Evolutionary conservation across 2,888 invertebrate genomes (phyloP), one percentile per base, ranked within the genome.

Genomic region (Zygaena filipendulae): DNA sequence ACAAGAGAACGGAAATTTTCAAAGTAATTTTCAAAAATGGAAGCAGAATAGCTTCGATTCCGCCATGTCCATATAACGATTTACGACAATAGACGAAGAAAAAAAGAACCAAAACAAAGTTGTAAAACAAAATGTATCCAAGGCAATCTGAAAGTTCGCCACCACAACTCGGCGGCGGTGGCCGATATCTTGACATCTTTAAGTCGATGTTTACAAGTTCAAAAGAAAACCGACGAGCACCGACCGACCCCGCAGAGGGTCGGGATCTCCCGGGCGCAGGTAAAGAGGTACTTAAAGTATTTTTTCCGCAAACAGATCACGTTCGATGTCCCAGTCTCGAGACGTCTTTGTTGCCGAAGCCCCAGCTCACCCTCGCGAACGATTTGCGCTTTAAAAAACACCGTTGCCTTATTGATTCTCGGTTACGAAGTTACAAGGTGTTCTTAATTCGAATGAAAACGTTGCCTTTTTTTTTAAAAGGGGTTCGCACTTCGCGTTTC

Each of bases 231-330:
- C 50, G 16, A 43, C 30, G 25, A 4, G 4, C 5, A 11, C 10
- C 3, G 18, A 24, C 27, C 32, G 25, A 27, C 50, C 59, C 63
- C 56, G 45, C 42, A 27, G 40, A 43, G 49, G 50, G 52, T 42
- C n/a, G n/a, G n/a, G n/a, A n/a, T n/a, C n/a, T n/a, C 34, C 51
- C 46, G 47, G 30, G 43, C 40, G 44, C 45, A 46, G 49, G 46
- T 47, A 47, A 39, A 42, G 42, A 42, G 38, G 45, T 45, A 37
- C 47, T 51, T 49, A 49, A 46, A 41, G 39, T 39, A 46, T 43
- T 71, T 75, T 72, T 74, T 59, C 70, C 59, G 63, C 67, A 77
- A 71, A 68, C 77, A 59, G 79, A 79, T 79, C 79, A 79, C 79
- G 79, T 79, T 59, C 69, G 58, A 59, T 58, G 59, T 55, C 59